Base-by-base conservation (phyloP, 1,140 invertebrate species). In the Brachionus calyciflorus region DNA sequence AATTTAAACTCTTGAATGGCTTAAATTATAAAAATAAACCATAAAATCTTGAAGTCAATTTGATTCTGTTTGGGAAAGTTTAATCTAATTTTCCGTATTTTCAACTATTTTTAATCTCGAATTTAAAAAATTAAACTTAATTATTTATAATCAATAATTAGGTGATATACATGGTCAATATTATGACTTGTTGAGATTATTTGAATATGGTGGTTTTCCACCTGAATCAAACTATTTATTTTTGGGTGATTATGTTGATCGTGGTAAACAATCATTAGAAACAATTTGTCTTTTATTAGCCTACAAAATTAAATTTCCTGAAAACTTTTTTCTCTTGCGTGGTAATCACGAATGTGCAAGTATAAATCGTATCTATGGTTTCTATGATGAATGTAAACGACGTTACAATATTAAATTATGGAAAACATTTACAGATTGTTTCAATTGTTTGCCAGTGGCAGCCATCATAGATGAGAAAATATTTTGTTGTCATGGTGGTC, bases 181-280 rank as follows among this genome's bases (percentile, higher is more conserved):
- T 84, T 97, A 96, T 83, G 97, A 99, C 87, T 87, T 99, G 33
- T 87, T 99, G 79, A 90, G 97, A 83, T 87, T 99, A 78, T 99
- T 99, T 86, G 97, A 99, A 83, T 99, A 99, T 85, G 97, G 97
- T 76, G 95, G 96, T 17, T 99, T 99, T 85, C 97, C 97, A 49
- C 97, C 97, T n/a, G 96, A 99, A 86, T 95, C 95, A 33, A 99
- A 99, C 87, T 99, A 99, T 87, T 88, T 99, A 78, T 99, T 99
- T 86, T 88, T 99, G 89, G 87, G 96, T n/a, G 87, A 87, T 79
- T 87, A 87, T 80, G 87, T 87, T n/a, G 87, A 87, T 79, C 82
- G 88, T 81, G 88, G 88, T 65, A 87, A 88, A 78, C 88, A 88
- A 80, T 88, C 87, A 48, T 80, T 89, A 28, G 88, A 89, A 83